Conservation (phyloP, 1,140 invertebrate species). For the Ganaspis sp. region DNA sequence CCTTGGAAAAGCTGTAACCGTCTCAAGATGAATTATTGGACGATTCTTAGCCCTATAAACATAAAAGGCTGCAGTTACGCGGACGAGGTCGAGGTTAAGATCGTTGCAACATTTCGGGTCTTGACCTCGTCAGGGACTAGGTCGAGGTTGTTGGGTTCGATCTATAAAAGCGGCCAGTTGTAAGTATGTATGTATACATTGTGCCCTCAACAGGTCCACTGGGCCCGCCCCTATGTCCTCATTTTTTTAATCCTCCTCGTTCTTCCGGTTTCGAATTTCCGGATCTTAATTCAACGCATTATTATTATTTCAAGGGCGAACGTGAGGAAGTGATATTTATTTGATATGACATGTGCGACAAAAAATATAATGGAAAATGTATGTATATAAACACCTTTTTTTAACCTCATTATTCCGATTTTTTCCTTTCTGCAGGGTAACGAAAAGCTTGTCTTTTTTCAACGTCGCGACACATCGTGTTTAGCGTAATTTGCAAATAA, state of each 20-base stretch:
- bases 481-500: background rate
- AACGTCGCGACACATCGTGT: background rate
- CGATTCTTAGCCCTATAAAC: background rate
- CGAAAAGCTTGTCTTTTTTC: background rate
- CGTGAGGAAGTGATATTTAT: too few relatives aligned
- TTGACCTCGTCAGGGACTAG: slow-evolving; percentile 66
- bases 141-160: slow-evolving; percentile 62
- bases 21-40: slow-evolving; percentile 5
- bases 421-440: background rate
- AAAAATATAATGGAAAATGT: too few relatives aligned
- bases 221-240: background rate
- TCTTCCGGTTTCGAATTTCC: background rate
- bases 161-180: slow-evolving; percentile 56
- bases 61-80: slow-evolving; percentile 29
- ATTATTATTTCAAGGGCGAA: too few relatives aligned
- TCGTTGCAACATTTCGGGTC: slow-evolving; percentile 62
- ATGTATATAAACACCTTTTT: background rate
- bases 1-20: background rate
- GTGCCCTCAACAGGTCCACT: slow-evolving; percentile 3
- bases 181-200: too few relatives aligned
- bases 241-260: background rate
- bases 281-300: background rate
- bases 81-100: slow-evolving; percentile 58
- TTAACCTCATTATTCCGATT: background rate
- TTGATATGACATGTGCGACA: too few relatives aligned